Conservation (phyloP, 2,797 vertebrate species). For the Alcedo atthis region DNA sequence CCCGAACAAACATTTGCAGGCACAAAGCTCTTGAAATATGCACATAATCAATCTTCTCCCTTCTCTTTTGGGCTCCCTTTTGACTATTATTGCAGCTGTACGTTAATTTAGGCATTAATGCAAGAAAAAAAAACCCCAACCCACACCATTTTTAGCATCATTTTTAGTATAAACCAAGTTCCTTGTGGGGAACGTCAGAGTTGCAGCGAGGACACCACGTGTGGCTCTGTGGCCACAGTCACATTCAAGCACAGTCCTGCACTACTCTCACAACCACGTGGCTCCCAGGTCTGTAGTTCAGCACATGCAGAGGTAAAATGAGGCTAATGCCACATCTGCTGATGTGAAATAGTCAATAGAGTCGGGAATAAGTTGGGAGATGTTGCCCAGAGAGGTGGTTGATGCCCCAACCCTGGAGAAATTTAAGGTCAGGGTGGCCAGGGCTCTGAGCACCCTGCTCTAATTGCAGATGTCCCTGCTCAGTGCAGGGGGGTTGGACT, state of each 20-base stretch:
- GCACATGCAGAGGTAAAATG: rapidly evolving
- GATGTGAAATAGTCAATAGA: rapidly evolving
- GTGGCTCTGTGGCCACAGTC: rapidly evolving
- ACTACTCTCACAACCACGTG: rapidly evolving
- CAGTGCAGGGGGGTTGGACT: rapidly evolving
- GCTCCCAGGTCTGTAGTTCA: rapidly evolving
- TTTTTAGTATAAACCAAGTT: background rate
- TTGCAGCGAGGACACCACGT: rapidly evolving
- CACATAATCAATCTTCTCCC: slow-evolving; percentile 50
- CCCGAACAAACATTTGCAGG: slow-evolving; percentile 33
- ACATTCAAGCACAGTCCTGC: background rate
- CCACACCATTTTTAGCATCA: no score
- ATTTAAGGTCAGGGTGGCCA: rapidly evolving
- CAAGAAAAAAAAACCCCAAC: background rate
- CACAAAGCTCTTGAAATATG: slow-evolving; percentile 64
- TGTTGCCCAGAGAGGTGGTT: background rate
- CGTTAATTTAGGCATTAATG: slow-evolving; percentile 56
- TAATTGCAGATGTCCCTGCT: background rate
- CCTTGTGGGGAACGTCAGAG: background rate
- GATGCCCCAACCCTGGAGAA: background rate
- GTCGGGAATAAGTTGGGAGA: background rate
- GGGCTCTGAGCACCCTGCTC: background rate
- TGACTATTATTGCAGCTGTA: background rate
- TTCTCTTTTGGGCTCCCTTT: slow-evolving; percentile 39
- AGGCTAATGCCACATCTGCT: rapidly evolving